phyloP scores from a whole-genome alignment of 2,797 vertebrate genomes.

The Neomorphus geoffroyi region DNA sequence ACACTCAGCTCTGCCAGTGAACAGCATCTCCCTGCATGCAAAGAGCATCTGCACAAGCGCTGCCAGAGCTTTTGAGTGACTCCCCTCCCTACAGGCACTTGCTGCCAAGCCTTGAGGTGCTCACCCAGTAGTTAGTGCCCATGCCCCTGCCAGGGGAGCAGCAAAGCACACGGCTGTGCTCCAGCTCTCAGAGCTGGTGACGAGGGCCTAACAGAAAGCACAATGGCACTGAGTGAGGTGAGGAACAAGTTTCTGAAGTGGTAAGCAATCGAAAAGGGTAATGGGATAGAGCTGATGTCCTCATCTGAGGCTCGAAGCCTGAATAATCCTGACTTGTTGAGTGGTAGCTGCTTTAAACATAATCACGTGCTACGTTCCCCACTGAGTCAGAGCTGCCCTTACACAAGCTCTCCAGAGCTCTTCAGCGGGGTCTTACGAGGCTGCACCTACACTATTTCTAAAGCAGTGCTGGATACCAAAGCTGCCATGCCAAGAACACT shows the following conservation, averaged over 20 bases:
- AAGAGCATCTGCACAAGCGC: not conserved
- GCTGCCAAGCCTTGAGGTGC: not conserved
- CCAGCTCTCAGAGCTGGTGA: not conserved
- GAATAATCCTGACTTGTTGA: not conserved
- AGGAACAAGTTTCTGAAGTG: not conserved
- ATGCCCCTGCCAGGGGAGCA: not conserved
- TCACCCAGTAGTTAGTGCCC: not conserved
- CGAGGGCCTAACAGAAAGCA: not conserved
- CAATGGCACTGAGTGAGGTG: rapidly evolving
- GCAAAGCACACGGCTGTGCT: not conserved
- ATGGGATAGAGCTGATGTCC: not conserved
- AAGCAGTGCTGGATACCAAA: not conserved
- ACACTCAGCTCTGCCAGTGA: not conserved
- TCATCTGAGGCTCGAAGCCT: not conserved
- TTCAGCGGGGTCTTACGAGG: not conserved
- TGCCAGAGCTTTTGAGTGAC: not conserved
- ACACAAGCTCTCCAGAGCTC: not conserved
- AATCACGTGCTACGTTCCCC: not conserved
- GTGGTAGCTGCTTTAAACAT: not conserved
- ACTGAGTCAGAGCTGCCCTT: not conserved
- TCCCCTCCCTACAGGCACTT: not conserved
- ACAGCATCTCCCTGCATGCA: not conserved
- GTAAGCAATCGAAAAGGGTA: not conserved
- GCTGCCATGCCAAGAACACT: not conserved
- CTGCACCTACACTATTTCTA: not conserved